Evolutionary conservation across 1,140 invertebrate genomes (phyloP).

Genomic region (Pseudachorutes palmiensis): DNA sequence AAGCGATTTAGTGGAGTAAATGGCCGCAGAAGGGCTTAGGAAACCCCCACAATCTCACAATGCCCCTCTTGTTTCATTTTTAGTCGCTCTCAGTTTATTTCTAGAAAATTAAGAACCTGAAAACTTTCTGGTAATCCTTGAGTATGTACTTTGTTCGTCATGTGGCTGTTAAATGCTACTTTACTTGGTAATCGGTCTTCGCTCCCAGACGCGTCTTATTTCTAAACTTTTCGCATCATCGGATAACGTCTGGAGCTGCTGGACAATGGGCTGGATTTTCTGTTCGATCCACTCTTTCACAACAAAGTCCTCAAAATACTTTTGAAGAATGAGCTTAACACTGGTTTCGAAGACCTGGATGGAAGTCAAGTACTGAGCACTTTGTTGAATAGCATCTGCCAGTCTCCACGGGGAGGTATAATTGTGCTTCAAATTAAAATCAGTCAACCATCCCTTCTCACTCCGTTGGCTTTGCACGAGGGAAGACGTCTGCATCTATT

Average conservation of each 20-base stretch:
- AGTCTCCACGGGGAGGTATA: slow-evolving; percentile 27
- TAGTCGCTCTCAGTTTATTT: no score
- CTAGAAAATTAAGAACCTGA: no score
- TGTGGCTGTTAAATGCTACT: no score
- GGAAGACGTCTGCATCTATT: neutral
- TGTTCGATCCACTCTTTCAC: slow-evolving; percentile 24
- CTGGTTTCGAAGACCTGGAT: slow-evolving; percentile 11
- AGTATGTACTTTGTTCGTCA: no score
- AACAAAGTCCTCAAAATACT: slow-evolving; percentile 15
- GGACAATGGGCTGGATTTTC: neutral
- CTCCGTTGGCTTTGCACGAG: neutral
- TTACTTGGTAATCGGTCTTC: slow-evolving; percentile 6
- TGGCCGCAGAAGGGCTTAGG: no score
- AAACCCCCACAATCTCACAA: no score
- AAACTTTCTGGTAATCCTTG: no score
- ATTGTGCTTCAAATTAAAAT: slow-evolving; percentile 18
- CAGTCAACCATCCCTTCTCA: slow-evolving; percentile 23
- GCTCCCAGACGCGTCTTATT: slow-evolving; percentile 10
- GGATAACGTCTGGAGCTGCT: slow-evolving; percentile 1
- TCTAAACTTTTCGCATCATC: slow-evolving; percentile 13
- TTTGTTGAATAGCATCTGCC: slow-evolving; percentile 14
- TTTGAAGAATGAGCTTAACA: neutral
- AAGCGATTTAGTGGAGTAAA: no score
- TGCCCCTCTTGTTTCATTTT: no score
- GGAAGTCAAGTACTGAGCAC: slow-evolving; percentile 9